phyloP scores from a whole-genome alignment of 2,888 invertebrate genomes.

The Neoscelio sp. region DNA sequence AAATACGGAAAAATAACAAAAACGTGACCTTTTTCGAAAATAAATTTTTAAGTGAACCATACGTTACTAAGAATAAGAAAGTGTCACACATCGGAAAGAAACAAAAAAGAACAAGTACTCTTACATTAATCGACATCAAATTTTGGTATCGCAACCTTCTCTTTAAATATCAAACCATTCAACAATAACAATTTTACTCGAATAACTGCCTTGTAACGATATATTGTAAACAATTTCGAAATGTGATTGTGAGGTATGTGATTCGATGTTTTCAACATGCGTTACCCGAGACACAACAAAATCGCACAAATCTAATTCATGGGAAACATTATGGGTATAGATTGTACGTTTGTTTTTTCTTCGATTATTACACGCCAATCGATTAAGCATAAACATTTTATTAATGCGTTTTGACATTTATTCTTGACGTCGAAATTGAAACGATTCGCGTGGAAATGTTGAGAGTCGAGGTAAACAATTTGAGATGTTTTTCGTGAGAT shows the following conservation, averaged over 20 bases:
- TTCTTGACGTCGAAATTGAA: slow-evolving; percentile 6
- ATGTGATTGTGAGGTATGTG: slow-evolving; percentile 38
- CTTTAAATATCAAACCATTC: slow-evolving; percentile 47
- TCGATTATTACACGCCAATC: slow-evolving; percentile 21
- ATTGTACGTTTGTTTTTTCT: slow-evolving; percentile 37
- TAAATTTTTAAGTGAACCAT: slow-evolving; percentile 37
- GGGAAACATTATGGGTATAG: slow-evolving; percentile 15
- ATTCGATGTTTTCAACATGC: slow-evolving; percentile 30
- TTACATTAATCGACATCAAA: slow-evolving; percentile 42
- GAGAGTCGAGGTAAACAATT: slow-evolving; percentile 31
- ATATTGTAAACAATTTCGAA: slow-evolving; percentile 35
- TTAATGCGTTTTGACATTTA: slow-evolving; percentile 40
- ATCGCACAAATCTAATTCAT: slow-evolving; percentile 28
- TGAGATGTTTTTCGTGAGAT: slow-evolving; percentile 42
- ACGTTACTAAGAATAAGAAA: too few species aligned
- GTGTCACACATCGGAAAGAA: not conserved
- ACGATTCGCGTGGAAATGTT: not conserved
- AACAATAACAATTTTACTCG: slow-evolving; percentile 59
- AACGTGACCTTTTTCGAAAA: too few species aligned
- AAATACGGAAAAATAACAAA: slow-evolving; percentile 38
- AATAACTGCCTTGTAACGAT: slow-evolving; percentile 58
- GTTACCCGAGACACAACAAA: slow-evolving; percentile 13
- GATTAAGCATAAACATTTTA: slow-evolving; percentile 43
- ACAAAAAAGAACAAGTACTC: slow-evolving; percentile 31
- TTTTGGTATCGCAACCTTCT: slow-evolving; percentile 40